A percentile compares a stretch with the other conserved stretches of the same genome.
These are phyloP conservation scores for Drosophila virilis DNA, from an alignment of 1,140 invertebrate genomes.

Conservation along the genomic window DNA sequence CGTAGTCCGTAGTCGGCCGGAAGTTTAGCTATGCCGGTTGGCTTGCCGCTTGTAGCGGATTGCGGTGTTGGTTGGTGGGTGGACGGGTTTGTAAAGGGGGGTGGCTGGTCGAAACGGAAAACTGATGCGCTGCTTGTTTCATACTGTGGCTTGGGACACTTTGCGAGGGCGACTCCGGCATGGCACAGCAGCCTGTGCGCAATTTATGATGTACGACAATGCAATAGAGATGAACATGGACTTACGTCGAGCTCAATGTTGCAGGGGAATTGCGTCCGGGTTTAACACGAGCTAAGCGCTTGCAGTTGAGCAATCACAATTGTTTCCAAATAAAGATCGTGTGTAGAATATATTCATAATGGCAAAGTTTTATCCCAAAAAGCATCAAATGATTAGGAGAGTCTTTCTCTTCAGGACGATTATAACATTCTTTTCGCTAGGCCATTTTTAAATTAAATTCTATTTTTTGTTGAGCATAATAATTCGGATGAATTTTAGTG, in stretches of 20 bases:
- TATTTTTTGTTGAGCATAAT: too few species aligned
- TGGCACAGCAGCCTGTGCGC: constrained; percentile 46
- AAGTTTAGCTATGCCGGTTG: constrained; percentile 72
- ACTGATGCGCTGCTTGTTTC: constrained; percentile 43
- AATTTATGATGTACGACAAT: constrained; percentile 48
- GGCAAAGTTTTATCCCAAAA: too few species aligned
- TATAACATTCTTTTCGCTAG: too few species aligned
- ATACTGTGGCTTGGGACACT: constrained; percentile 61
- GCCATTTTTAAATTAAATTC: too few species aligned
- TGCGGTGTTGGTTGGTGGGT: constrained; percentile 21
- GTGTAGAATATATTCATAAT: neutral
- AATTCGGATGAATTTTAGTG: too few species aligned
- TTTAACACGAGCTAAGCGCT: neutral
- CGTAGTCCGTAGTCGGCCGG: constrained; percentile 48
- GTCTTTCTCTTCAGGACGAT: too few species aligned
- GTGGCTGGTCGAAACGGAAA: constrained; percentile 6
- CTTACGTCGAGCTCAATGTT: neutral
- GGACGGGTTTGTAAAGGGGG: neutral
- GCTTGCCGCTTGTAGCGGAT: constrained; percentile 51
- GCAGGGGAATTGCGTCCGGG: too few species aligned
- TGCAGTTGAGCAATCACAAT: neutral
- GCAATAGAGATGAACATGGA: constrained; percentile 27
- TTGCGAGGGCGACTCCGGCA: constrained; percentile 43
- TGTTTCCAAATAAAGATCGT: neutral
- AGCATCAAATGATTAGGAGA: too few species aligned